These are phyloP conservation scores for Psilopsiagon aurifrons DNA, from an alignment of 2,113 vertebrate genomes.

Conservation along the genomic window DNA sequence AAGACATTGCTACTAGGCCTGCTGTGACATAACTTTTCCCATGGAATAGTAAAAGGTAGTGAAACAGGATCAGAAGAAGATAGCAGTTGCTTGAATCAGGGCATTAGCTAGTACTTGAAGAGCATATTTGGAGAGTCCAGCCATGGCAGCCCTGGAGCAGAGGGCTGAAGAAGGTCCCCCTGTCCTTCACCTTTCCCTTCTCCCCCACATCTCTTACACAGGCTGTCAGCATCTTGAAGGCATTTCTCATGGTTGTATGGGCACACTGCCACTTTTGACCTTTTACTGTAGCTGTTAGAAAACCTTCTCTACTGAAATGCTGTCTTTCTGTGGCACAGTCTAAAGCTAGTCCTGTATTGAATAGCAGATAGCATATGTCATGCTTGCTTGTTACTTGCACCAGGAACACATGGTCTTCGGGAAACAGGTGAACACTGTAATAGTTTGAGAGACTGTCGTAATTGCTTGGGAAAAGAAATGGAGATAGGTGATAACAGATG, in stretches of 20 bases:
- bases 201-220: neutral
- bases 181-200: fast-evolving
- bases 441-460: neutral
- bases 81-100: neutral
- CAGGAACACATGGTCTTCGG: neutral
- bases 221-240: neutral
- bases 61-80: neutral
- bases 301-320: neutral
- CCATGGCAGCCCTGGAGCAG: fast-evolving
- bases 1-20: conserved; percentile 31
- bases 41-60: neutral
- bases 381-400: neutral
- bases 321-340: neutral
- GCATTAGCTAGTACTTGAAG: neutral
- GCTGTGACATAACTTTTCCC: conserved; percentile 20
- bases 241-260: neutral
- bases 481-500: neutral
- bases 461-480: neutral
- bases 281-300: neutral
- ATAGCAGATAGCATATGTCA: neutral
- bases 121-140: neutral
- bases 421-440: neutral
- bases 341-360: neutral
- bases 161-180: neutral
- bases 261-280: neutral